A percentile compares a stretch with the other conserved stretches of the same genome.
Conservation (phyloP, 2,888 invertebrate species). For the Conomelus anceps region DNA sequence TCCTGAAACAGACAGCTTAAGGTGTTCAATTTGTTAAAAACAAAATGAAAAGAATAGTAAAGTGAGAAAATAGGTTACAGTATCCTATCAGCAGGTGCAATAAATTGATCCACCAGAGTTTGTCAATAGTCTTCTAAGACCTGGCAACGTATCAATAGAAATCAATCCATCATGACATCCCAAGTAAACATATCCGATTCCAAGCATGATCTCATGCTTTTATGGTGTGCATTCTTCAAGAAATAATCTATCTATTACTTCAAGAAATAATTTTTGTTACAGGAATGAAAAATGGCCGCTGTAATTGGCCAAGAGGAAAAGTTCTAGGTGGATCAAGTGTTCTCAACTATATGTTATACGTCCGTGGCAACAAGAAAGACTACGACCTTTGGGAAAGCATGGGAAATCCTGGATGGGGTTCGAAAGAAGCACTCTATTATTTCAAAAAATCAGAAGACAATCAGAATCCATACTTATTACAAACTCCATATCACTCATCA, state of each 20-base stretch:
- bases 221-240: too few species aligned
- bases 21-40: too few species aligned
- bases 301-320: slow-evolving; percentile 89
- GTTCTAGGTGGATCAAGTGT: slow-evolving; percentile 85
- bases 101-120: too few species aligned
- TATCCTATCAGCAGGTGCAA: too few species aligned
- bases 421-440: slow-evolving; percentile 68
- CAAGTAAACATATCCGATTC: too few species aligned
- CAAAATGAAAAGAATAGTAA: too few species aligned
- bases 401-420: slow-evolving; percentile 86
- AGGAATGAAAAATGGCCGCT: slow-evolving; percentile 78
- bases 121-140: too few species aligned
- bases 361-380: slow-evolving; percentile 81
- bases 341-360: slow-evolving; percentile 85
- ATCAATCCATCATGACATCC: too few species aligned
- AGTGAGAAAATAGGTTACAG: too few species aligned
- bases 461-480: slow-evolving; percentile 71
- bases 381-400: slow-evolving; percentile 83
- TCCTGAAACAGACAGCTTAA: too few species aligned
- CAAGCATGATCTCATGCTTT: too few species aligned
- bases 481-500: slow-evolving; percentile 69
- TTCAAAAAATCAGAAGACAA: slow-evolving; percentile 91
- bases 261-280: slow-evolving; percentile 33
- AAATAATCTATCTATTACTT: neutral
- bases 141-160: too few species aligned